Base-by-base conservation (phyloP, 2,888 invertebrate genomes). In the Ctenicera cuprea region DNA sequence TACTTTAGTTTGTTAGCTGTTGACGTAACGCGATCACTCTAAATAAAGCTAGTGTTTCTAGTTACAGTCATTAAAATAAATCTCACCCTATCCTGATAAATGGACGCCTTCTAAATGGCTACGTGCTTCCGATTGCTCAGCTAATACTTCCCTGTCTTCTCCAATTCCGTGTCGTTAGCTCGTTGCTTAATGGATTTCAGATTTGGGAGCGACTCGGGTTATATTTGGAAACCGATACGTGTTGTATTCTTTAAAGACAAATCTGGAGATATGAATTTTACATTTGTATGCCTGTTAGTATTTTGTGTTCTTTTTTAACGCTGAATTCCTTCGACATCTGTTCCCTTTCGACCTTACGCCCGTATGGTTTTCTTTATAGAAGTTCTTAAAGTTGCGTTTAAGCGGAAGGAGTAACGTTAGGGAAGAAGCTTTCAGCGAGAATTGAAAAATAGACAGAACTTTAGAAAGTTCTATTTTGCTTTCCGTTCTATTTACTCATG, bases 61-160 rank as follows among this genome's bases (percentile, higher is more conserved):
- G 59, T 38, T 59, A 11, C 59, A 59, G 38, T 37, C 59, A 41
- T 59, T 59, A 59, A 59, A 59, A 59, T 59, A 59, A 59, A 59
- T 59, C 59, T 59, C 59, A 20, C 8, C 41, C 38, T 59, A 62
- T 62, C 45, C 62, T 62, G 62, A 62, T 62, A 62, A 62, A 62
- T 62, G 62, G 45, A 30, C 26, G 62, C 62, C 62, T 26, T 30
- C 26, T 62, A 45, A 62, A 62, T 30, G 43, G 41, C 62, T 62
- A 45, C 62, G 62, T 45, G 62, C 45, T 62, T 62, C 62, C 62
- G 62, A 45, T 62, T 62, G 45, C 62, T 62, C 45, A 45, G 45
- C 62, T 62, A 62, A 62, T 62, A 62, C 62, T 62, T 45, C 45
- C 62, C 45, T 62, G 62, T 41, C 45, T 62, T 62, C 62, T 62